Conservation (phyloP, 2,888 invertebrate species). For the Tinea trinotella region DNA sequence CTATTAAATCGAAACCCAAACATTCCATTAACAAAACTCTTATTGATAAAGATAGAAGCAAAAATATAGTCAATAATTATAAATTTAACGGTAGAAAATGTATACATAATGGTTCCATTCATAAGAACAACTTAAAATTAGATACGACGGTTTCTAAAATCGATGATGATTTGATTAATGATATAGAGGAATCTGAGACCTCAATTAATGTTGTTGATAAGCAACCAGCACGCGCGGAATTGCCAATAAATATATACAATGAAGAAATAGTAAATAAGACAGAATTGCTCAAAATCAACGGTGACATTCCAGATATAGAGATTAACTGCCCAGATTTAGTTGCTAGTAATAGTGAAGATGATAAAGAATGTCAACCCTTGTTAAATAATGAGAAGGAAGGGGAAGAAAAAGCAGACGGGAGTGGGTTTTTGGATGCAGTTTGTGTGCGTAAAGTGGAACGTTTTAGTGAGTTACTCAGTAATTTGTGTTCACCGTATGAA, state of each 20-base stretch:
- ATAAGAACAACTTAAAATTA: neutral
- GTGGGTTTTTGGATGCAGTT: slow-evolving; percentile 53
- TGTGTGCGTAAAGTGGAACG: slow-evolving; percentile 67
- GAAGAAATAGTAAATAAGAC: slow-evolving; percentile 29
- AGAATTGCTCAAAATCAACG: slow-evolving; percentile 43
- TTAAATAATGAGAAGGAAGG: slow-evolving; percentile 2
- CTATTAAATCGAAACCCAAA: slow-evolving; percentile 66
- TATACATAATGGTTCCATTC: neutral
- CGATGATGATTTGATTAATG: neutral
- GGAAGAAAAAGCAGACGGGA: slow-evolving; percentile 27
- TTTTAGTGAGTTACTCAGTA: slow-evolving; percentile 67
- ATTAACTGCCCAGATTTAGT: slow-evolving; percentile 19
- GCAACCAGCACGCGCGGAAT: slow-evolving; percentile 53
- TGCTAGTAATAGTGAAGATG: neutral
- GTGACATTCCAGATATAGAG: slow-evolving; percentile 42
- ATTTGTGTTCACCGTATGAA: slow-evolving; percentile 63
- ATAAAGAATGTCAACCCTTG: neutral
- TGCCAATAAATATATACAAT: slow-evolving; percentile 22
- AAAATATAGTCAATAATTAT: slow-evolving; percentile 55
- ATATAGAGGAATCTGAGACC: neutral
- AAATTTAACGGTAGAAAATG: slow-evolving; percentile 36
- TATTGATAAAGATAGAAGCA: slow-evolving; percentile 66
- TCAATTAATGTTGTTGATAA: slow-evolving; percentile 32
- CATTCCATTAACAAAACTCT: slow-evolving; percentile 65
- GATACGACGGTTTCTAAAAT: neutral